A percentile compares a stretch with the other conserved stretches of the same genome.
These are phyloP conservation scores for Neocloeon triangulifer DNA, from an alignment of 1,140 invertebrate species.

Conservation along the genomic window DNA sequence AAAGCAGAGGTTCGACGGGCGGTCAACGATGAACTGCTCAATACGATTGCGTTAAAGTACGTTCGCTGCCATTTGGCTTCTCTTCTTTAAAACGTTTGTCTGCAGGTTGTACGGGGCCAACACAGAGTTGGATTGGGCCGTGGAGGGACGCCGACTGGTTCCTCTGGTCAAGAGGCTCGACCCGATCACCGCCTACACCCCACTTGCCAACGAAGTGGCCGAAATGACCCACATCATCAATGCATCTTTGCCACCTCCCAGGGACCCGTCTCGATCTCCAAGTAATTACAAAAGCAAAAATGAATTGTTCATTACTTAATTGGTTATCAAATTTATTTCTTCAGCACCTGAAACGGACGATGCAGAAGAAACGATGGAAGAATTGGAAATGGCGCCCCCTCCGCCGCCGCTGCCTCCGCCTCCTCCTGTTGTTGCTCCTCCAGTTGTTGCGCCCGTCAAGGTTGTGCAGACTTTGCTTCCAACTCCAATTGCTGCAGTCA, in stretches of 20 bases:
- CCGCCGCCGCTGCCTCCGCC: neutral
- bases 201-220: slow-evolving; percentile 50
- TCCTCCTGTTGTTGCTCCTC: neutral
- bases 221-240: slow-evolving; percentile 24
- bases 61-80: slow-evolving; percentile 12
- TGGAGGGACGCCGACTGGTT: slow-evolving; percentile 59
- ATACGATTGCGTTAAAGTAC: slow-evolving; percentile 71
- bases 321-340: too few relatives aligned
- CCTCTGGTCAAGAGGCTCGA: slow-evolving; percentile 58
- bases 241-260: slow-evolving; percentile 18
- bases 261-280: slow-evolving; percentile 11
- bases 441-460: neutral
- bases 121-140: slow-evolving; percentile 59
- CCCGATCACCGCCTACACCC: slow-evolving; percentile 61
- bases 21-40: slow-evolving; percentile 72
- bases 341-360: neutral
- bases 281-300: neutral
- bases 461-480: neutral
- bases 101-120: slow-evolving; percentile 56
- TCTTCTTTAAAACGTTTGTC: slow-evolving; percentile 11
- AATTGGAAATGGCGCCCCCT: neutral
- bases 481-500: neutral
- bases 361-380: slow-evolving; percentile 1
- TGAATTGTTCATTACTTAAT: too few relatives aligned
- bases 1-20: slow-evolving; percentile 72